Evolutionary conservation across 2,113 vertebrate species (phyloP), one percentile per base, ranked within the genome.

Genomic region (Ptyas mucosa): DNA sequence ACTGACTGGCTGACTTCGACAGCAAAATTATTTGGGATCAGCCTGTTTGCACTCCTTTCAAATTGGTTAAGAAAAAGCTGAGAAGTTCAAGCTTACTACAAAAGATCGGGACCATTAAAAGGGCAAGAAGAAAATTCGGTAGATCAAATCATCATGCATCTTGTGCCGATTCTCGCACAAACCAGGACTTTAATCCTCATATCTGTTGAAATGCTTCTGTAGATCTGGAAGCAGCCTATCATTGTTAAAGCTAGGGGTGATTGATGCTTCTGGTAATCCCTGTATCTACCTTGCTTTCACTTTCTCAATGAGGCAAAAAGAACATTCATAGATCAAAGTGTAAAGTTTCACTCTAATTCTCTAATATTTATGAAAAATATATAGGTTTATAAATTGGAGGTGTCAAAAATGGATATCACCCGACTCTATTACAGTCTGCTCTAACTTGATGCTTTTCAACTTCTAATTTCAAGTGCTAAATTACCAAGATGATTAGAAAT

Each of bases 251-350:
- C 69, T 51, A 18, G 8, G 21, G n/a, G 10, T 43, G 75, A 69
- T 23, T 52, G 87, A 91, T 87, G 39, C 49, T 54, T 93, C 91
- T 55, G 49, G 88, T 92, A 92, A 94, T 92, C 88, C 93, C 54
- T 39, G 43, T 90, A 54, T 87, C 93, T 87, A 39, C 1, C 34
- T 8, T 51, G 57, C 87, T 89, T 91, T 91, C n/a, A 89, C 26
- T 90, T 87, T 49, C 15, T 91, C 89, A 89, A 24, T 23, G 85
- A 52, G 64, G 75, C 91, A 54, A 21, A 94, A 87, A 90, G 39
- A 43, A 90, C 75, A 57, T 29, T 87, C 12, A 55, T 53, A 53
- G 87, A 85, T 91, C 81, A 89, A 69, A n/a, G 0, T 4, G 7
- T 52, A 57, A 24, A 81, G 69, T 53, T 69, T 58, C 8, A 43